Conservation (phyloP, 2,797 vertebrate species). For the Urocyon cinereoargenteus region DNA sequence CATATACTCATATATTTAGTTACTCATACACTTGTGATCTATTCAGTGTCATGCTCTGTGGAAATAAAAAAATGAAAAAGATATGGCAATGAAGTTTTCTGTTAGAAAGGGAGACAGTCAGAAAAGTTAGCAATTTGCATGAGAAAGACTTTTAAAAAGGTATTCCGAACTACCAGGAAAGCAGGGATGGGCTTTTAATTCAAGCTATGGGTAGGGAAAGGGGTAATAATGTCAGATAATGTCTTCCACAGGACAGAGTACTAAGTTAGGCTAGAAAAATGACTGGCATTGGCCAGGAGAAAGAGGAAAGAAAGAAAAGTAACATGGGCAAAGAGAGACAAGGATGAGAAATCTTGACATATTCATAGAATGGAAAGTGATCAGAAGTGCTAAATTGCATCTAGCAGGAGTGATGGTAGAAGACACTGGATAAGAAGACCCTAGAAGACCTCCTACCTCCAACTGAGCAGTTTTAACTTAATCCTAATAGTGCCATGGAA, state of each 20-base stretch:
- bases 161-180: neutral
- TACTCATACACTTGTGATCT: neutral
- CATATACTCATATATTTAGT: neutral
- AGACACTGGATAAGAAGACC: neutral
- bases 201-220: neutral
- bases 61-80: slow-evolving; percentile 31
- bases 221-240: neutral
- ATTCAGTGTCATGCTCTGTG: neutral
- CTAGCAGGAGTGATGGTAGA: too few relatives aligned
- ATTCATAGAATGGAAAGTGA: neutral
- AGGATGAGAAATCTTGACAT: neutral
- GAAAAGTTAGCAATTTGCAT: slow-evolving; percentile 9
- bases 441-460: neutral
- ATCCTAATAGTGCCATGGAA: neutral
- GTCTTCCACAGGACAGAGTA: neutral
- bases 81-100: neutral
- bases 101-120: neutral
- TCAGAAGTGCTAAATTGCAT: neutral
- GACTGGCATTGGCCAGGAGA: neutral
- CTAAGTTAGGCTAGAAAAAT: neutral
- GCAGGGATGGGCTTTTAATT: neutral
- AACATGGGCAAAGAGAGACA: neutral
- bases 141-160: neutral
- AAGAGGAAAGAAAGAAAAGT: neutral
- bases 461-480: neutral